Evolutionary conservation across 2,888 invertebrate species (phyloP).

Genomic region (Drosophila glabriapex): DNA sequence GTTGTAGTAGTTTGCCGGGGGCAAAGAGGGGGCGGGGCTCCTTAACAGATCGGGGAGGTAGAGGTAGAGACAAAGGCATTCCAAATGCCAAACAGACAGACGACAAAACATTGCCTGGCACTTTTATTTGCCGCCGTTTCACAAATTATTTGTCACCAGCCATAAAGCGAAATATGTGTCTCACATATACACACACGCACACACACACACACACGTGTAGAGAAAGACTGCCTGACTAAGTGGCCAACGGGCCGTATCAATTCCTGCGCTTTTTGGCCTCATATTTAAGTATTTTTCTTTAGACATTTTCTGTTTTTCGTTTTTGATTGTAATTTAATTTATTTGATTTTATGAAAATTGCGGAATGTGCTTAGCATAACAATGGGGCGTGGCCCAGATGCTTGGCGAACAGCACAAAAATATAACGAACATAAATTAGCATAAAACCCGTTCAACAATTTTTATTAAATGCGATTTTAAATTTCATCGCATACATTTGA

Average conservation of each 20-base stretch:
- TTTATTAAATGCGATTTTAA: slow-evolving; percentile 66
- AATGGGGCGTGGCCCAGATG: slow-evolving; percentile 42
- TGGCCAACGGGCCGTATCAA: slow-evolving; percentile 78
- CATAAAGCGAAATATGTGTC: slow-evolving; percentile 69
- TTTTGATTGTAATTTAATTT: slow-evolving; percentile 64
- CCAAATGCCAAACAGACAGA: slow-evolving; percentile 57
- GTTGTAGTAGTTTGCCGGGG: neutral
- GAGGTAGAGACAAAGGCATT: slow-evolving; percentile 71
- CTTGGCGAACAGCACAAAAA: slow-evolving; percentile 27
- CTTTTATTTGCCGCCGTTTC: slow-evolving; percentile 79
- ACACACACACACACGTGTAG: slow-evolving; percentile 9
- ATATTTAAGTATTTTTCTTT: slow-evolving; percentile 55
- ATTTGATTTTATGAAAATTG: slow-evolving; percentile 64
- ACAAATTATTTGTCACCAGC: slow-evolving; percentile 80
- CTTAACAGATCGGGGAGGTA: slow-evolving; percentile 40
- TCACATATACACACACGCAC: slow-evolving; percentile 22
- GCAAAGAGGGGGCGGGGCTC: neutral
- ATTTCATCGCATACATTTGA: slow-evolving; percentile 25
- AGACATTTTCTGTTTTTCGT: slow-evolving; percentile 29
- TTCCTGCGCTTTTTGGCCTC: slow-evolving; percentile 69
- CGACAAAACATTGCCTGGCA: slow-evolving; percentile 56
- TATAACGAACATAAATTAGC: slow-evolving; percentile 75
- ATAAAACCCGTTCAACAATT: slow-evolving; percentile 69
- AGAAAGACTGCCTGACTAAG: slow-evolving; percentile 53
- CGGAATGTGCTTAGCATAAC: slow-evolving; percentile 37